Evolutionary conservation across 2,888 invertebrate species (phyloP).

Genomic region (Folsomia manolachei): DNA sequence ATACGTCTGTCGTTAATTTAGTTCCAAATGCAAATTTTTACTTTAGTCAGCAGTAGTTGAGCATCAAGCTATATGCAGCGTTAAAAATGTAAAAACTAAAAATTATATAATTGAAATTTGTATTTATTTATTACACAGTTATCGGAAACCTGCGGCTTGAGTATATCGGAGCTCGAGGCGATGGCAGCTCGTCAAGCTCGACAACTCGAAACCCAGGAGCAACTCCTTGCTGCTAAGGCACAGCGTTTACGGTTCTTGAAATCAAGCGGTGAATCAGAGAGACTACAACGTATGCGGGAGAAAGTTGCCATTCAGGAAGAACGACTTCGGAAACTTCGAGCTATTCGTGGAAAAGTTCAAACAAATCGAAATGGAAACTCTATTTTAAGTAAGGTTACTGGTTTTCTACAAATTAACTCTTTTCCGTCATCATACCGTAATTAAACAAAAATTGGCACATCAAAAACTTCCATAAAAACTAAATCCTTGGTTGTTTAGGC

Average conservation of each 20-base stretch:
- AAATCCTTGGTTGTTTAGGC: too few species aligned
- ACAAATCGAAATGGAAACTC: conserved; percentile 87
- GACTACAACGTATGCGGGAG: conserved; percentile 75
- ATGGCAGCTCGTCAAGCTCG: conserved; percentile 97
- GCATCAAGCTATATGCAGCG: too few species aligned
- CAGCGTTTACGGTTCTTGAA: conserved; percentile 89
- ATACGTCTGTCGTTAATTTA: too few species aligned
- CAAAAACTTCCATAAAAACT: too few species aligned
- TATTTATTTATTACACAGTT: conserved; percentile 43
- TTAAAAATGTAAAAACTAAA: too few species aligned
- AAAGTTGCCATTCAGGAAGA: conserved; percentile 92
- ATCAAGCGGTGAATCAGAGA: conserved; percentile 76
- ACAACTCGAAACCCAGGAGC: conserved; percentile 94
- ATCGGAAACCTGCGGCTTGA: conserved; percentile 51
- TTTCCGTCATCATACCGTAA: not conserved
- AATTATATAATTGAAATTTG: too few species aligned
- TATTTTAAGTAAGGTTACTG: conserved; percentile 87
- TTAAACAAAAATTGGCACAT: too few species aligned
- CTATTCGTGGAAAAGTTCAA: conserved; percentile 89
- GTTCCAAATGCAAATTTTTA: too few species aligned
- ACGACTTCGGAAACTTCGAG: conserved; percentile 84
- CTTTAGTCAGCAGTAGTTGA: too few species aligned
- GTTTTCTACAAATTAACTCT: conserved; percentile 30
- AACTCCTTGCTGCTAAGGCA: conserved; percentile 86
- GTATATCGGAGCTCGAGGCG: conserved; percentile 77